A percentile compares a stretch with the other conserved stretches of the same genome.
Conservation (phyloP, 2,113 vertebrate species). For the Macquaria australasica region DNA sequence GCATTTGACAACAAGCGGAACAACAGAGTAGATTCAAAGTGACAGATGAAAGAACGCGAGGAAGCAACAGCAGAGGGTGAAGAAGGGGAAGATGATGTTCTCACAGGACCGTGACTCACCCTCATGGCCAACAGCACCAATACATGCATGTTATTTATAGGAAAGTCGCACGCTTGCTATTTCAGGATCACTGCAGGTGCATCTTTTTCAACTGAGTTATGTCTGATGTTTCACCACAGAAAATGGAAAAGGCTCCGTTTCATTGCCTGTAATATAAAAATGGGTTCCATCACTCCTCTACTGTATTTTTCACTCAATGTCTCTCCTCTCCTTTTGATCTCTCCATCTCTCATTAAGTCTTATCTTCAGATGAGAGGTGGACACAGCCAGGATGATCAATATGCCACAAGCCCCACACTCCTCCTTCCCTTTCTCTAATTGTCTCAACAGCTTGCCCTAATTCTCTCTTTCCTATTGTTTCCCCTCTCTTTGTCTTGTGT, state of each 20-base stretch:
- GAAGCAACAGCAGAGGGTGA: constrained; percentile 41
- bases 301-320: neutral
- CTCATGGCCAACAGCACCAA: constrained; percentile 59
- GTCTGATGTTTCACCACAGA: neutral
- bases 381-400: constrained; percentile 60
- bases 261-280: constrained; percentile 18
- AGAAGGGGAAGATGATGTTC: constrained; percentile 54
- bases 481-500: neutral
- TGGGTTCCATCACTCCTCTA: neutral
- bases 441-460: constrained; percentile 44
- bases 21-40: constrained; percentile 64
- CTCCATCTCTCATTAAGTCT: constrained; percentile 77
- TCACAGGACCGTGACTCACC: constrained; percentile 67
- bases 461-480: constrained; percentile 13
- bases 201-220: neutral
- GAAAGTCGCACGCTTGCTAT: constrained; percentile 17
- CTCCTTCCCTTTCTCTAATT: constrained; percentile 28
- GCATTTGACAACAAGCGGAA: constrained; percentile 54
- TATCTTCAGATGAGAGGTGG: constrained; percentile 62
- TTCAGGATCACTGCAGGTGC: constrained; percentile 34
- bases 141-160: constrained; percentile 72
- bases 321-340: constrained; percentile 39
- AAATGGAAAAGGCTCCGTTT: neutral
- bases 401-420: constrained; percentile 26
- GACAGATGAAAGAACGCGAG: constrained; percentile 68